These are phyloP conservation scores for Linepithema humile DNA, from an alignment of 1,140 invertebrate genomes.

Conservation along the genomic window DNA sequence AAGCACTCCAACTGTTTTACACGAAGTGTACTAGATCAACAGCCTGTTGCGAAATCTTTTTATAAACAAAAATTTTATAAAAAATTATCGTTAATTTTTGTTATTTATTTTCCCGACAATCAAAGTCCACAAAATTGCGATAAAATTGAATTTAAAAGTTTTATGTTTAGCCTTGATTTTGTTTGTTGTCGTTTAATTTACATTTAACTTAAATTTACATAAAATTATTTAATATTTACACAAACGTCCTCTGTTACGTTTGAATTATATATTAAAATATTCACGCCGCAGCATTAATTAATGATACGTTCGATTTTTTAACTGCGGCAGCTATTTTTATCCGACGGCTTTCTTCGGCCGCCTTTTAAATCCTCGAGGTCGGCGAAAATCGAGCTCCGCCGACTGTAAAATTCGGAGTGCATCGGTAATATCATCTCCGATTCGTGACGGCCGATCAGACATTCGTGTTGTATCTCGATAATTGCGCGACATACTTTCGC, in stretches of 20 bases:
- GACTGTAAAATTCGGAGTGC: neutral
- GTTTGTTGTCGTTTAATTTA: neutral
- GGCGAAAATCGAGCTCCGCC: neutral
- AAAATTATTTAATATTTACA: neutral
- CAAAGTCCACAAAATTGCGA: too few relatives aligned
- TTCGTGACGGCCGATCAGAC: neutral
- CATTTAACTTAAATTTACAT: neutral
- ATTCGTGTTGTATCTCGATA: neutral
- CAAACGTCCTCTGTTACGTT: neutral
- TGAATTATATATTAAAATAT: neutral
- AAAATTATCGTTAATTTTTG: neutral
- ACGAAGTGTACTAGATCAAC: neutral
- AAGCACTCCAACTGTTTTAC: neutral
- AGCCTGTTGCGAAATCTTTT: neutral
- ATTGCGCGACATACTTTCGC: constrained; percentile 18
- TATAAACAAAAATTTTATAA: neutral
- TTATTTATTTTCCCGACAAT: neutral
- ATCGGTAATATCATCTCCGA: neutral
- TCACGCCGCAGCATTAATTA: neutral
- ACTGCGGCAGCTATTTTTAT: neutral
- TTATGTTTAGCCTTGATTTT: neutral
- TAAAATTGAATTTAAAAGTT: neutral
- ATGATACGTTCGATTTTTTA: neutral
- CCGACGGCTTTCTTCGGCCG: neutral
- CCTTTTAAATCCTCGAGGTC: neutral